Evolutionary conservation across 53 echinoderm and acorn worm species (phyloP).

Genomic region (Antedon mediterranea): DNA sequence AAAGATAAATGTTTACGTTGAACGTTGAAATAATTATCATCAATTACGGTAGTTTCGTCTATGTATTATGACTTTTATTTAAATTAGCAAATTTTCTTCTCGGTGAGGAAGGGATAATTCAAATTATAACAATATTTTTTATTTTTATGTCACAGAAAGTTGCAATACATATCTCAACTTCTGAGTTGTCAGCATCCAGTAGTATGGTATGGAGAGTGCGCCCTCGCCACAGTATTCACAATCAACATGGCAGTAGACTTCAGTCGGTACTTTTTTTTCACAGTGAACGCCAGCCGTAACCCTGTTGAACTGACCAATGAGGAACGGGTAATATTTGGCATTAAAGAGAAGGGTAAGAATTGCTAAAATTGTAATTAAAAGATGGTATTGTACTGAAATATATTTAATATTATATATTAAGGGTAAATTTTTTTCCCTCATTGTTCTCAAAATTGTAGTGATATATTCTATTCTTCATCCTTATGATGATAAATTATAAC

Average conservation of each 20-base stretch:
- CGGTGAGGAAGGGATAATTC: no score
- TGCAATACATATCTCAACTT: background rate
- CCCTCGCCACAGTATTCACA: conserved; percentile 55
- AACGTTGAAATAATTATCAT: no score
- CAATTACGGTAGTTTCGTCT: no score
- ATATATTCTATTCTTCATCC: conserved; percentile 9
- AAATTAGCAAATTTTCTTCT: no score
- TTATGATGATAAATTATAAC: background rate
- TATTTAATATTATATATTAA: no score
- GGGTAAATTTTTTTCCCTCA: no score
- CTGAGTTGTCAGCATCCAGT: conserved; percentile 18
- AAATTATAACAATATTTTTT: no score
- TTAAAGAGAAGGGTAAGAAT: conserved; percentile 67
- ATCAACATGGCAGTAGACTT: conserved; percentile 68
- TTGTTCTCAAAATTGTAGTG: no score
- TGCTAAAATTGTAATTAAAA: background rate
- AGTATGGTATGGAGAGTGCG: conserved; percentile 68
- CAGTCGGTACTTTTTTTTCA: conserved; percentile 49
- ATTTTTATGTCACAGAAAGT: background rate
- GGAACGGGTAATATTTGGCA: conserved; percentile 67
- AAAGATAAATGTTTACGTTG: no score
- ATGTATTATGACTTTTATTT: no score
- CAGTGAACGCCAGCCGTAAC: conserved; percentile 46
- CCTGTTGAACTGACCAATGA: conserved; percentile 54
- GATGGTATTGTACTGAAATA: no score